Evolutionary conservation across 2,797 vertebrate species (phyloP).

Genomic region (Hylomyscus alleni): DNA sequence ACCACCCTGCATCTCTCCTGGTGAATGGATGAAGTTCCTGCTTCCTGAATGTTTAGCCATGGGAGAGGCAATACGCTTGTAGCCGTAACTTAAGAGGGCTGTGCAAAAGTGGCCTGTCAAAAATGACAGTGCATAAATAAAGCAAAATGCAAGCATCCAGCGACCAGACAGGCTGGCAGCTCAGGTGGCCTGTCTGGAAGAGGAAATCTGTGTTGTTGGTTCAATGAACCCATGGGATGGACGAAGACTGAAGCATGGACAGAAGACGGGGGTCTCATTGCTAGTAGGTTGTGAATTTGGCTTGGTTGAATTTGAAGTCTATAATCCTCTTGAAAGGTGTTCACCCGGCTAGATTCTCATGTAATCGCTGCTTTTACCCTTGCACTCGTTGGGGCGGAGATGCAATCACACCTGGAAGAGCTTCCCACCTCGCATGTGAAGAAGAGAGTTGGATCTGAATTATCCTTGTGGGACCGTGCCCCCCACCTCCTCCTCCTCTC

Average conservation of each 20-base stretch:
- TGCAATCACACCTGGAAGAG: not conserved
- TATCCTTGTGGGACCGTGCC: not conserved
- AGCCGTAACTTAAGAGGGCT: not conserved
- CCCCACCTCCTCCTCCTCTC: too few species aligned
- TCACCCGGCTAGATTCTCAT: not conserved
- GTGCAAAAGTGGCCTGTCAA: not conserved
- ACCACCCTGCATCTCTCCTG: not conserved
- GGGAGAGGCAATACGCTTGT: not conserved
- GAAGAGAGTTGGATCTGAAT: not conserved
- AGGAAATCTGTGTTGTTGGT: not conserved
- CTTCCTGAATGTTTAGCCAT: not conserved
- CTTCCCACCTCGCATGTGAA: accelerated
- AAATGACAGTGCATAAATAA: not conserved
- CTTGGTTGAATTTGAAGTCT: conserved; percentile 37
- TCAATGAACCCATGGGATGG: not conserved
- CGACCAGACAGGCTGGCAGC: too few species aligned
- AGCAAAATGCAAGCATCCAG: not conserved
- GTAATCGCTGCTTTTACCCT: not conserved
- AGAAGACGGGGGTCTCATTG: not conserved
- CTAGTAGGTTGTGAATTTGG: not conserved
- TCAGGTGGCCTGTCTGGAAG: not conserved
- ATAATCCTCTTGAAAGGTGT: conserved; percentile 40
- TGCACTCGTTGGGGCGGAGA: not conserved
- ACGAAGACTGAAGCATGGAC: not conserved
- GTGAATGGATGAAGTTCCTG: not conserved